Base-by-base conservation (phyloP, 2,113 vertebrate species). In the Nicator chloris region DNA sequence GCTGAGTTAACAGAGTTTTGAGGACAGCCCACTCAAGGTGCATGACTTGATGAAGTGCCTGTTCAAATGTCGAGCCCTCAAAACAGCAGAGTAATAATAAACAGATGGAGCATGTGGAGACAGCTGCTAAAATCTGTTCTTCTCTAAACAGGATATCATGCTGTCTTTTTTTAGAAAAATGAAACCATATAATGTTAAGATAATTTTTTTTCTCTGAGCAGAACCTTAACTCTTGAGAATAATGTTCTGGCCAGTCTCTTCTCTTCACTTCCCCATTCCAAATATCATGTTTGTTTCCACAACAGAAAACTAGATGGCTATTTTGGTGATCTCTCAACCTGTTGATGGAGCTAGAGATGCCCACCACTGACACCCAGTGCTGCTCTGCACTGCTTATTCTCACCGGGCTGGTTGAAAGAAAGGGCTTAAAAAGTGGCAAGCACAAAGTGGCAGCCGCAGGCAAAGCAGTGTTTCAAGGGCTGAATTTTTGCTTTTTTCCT, bases 41-140 rank as follows among this genome's bases (percentile, higher is more conserved):
- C 12, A 4, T 77, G 70, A 78, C 76, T 80, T 82, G 39, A 47
- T 69, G 44, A 59, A 92, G 40, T 31, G 35, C 71, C 78, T 7
- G 1, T 85, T 91, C 70, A 82, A 27, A 90, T 88, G 82, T 86
- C 9, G 9, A 92, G 76, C 53, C 72, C 76, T 85, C 68, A 59
- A 94, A 96, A 94, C 88, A 59, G 3, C 92, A 51, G 26, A 60
- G n/a, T 85, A 92, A 91, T 83, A 37, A 88, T 40, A 87, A 93
- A 87, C 94, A 95, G 81, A 90, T 88, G 81, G 78, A 77, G 28
- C 75, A 83, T 59, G 35, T 81, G 77, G 76, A 82, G 63, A 77
- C 78, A 91, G 92, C 81, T 96, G 88, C 76, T 94, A 47, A 85
- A 95, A 79, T 77, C 22, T 75, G 14, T 80, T 80, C 61, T 71